A percentile compares a stretch with the other conserved stretches of the same genome.
phyloP scores from a whole-genome alignment of 1,140 invertebrate species.

The Conus ventricosus region DNA sequence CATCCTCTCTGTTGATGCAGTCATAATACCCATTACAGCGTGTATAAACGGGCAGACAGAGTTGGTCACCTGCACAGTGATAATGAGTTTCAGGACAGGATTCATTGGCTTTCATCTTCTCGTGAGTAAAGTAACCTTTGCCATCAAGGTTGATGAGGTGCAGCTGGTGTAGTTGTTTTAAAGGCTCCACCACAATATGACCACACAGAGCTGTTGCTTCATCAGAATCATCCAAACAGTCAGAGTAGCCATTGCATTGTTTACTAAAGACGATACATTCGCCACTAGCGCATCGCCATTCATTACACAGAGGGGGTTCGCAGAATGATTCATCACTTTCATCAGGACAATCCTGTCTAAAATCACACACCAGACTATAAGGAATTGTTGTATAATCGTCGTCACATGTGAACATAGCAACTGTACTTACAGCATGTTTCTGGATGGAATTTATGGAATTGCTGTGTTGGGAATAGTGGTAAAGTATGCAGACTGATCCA shows the following conservation, averaged over 20 bases:
- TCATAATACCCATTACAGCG: conserved; percentile 24
- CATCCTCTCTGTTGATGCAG: conserved; percentile 8
- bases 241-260: neutral
- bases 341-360: conserved; percentile 1
- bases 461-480: no score
- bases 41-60: neutral
- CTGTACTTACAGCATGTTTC: no score
- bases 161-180: neutral
- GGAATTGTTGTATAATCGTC: neutral
- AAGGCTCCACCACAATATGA: no score
- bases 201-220: neutral
- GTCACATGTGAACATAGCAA: neutral
- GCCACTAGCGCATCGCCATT: neutral
- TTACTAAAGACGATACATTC: neutral
- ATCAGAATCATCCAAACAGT: conserved; percentile 21
- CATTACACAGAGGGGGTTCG: neutral
- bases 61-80: neutral
- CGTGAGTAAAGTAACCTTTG: neutral
- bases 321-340: conserved; percentile 13
- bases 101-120: neutral
- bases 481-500: neutral
- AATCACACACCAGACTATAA: conserved; percentile 20
- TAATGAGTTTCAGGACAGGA: conserved; percentile 18
- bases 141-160: neutral
- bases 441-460: no score